phyloP scores from a whole-genome alignment of 2,888 invertebrate species.

The Frankliniella fusca region DNA sequence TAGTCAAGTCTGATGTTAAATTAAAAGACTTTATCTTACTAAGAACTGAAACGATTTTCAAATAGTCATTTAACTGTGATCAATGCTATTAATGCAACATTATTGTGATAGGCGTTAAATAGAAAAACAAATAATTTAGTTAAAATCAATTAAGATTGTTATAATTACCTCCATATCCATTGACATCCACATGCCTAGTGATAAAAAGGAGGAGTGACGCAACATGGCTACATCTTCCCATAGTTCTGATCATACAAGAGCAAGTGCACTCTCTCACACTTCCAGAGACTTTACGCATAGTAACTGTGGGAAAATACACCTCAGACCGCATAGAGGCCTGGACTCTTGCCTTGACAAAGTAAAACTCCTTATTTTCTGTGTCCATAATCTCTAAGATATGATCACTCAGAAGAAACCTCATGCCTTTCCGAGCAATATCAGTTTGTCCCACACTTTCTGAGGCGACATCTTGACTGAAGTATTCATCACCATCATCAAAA shows the following conservation, averaged over 20 bases:
- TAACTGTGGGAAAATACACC: background rate
- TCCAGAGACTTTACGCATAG: background rate
- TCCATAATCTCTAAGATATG: background rate
- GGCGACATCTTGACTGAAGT: background rate
- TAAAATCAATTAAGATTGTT: too few relatives aligned
- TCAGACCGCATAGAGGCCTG: background rate
- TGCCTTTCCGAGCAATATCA: background rate
- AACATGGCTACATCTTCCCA: background rate
- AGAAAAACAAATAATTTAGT: too few relatives aligned
- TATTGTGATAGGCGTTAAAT: too few relatives aligned
- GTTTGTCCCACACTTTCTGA: background rate
- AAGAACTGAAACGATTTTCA: too few relatives aligned
- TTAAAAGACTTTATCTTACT: too few relatives aligned
- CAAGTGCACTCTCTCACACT: background rate
- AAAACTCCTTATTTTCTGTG: background rate
- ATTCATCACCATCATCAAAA: background rate
- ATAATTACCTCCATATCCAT: background rate
- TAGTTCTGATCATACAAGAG: background rate
- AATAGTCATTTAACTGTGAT: too few relatives aligned
- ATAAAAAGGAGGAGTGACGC: background rate
- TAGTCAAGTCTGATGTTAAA: too few relatives aligned
- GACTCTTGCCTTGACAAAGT: background rate
- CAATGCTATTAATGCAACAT: too few relatives aligned
- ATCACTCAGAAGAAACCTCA: background rate
- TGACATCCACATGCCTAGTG: background rate